A percentile compares a stretch with the other conserved stretches of the same genome.
phyloP scores from a whole-genome alignment of 2,888 invertebrate genomes.

The Apoda limacodes region DNA sequence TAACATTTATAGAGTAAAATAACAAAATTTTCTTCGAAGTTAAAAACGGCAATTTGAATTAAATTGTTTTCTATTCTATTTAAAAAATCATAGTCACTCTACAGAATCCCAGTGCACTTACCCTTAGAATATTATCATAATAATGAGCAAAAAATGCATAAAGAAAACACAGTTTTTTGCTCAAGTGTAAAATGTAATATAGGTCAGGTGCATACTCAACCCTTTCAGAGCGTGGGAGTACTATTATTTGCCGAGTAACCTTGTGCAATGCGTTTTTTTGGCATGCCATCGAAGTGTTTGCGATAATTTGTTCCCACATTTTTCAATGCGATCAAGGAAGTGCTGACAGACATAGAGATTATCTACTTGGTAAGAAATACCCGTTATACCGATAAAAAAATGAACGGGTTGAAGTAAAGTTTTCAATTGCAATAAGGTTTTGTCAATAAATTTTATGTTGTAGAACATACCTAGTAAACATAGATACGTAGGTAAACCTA shows the following conservation, averaged over 20 bases:
- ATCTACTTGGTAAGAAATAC: slow-evolving; percentile 40
- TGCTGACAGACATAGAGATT: slow-evolving; percentile 56
- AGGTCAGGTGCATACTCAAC: slow-evolving; percentile 68
- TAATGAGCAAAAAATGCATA: slow-evolving; percentile 57
- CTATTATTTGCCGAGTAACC: slow-evolving; percentile 32
- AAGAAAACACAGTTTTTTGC: slow-evolving; percentile 48
- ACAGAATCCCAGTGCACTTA: too few relatives aligned
- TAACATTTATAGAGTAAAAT: too few relatives aligned
- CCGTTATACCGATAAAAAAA: too few relatives aligned
- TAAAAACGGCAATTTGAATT: too few relatives aligned
- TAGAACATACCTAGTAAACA: too few relatives aligned
- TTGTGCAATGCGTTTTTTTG: slow-evolving; percentile 60
- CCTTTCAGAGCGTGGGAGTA: slow-evolving; percentile 66
- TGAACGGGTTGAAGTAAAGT: too few relatives aligned
- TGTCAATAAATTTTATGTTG: too few relatives aligned
- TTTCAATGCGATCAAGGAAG: slow-evolving; percentile 46
- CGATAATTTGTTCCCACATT: slow-evolving; percentile 69
- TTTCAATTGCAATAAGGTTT: too few relatives aligned
- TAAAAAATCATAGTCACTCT: slow-evolving; percentile 29
- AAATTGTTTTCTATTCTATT: background rate
- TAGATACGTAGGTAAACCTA: too few relatives aligned
- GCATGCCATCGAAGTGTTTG: slow-evolving; percentile 53
- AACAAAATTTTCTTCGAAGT: too few relatives aligned
- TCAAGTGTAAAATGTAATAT: slow-evolving; percentile 46
- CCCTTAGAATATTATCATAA: slow-evolving; percentile 41